Evolutionary conservation across 2,113 vertebrate genomes (phyloP), one percentile per base, ranked within the genome.

Genomic region (Megaptera novaeangliae): DNA sequence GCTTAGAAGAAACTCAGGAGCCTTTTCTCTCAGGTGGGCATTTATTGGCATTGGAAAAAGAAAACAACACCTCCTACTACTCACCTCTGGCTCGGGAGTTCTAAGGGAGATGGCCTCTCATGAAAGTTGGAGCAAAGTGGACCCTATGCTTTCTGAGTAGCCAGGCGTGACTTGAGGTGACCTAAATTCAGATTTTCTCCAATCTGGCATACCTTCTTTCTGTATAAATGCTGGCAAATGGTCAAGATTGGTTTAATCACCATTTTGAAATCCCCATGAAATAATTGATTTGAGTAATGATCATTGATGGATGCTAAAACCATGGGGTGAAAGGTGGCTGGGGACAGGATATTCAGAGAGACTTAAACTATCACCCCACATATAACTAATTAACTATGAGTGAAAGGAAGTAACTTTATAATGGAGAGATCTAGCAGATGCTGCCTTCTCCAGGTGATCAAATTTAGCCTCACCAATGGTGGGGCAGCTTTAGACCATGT

Each of bases 101-200:
- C 77, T 71, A 61, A 96, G n/a, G 34, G 18, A 78, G 17, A 49
- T 57, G 46, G 9, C 11, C 88, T 39, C 52, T 75, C 39, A 57
- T 68, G 21, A 92, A 77, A 64, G 46, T 36, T 36, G 36, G 46
- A 41, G 25, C 17, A 34, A 91, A 64, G 52, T 44, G 21, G 8
- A 83, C n/a, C 21, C 85, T 88, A 84, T 96, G 90, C 75, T 71
- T 91, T 96, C 75, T 39, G 77, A 59, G 44, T 71, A 81, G 64
- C 39, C 71, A 85, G 25, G 25, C 55, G 31, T 74, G 39, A 94
- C 59, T 90, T 55, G 27, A 89, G 31, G 52, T 74, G n/a, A 87
- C 23, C 36, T 88, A 87, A 90, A 96, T 80, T 88, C 66, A 64
- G 31, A 31, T 94, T 66, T 83, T 96, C 84, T 95, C 63, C 92